Evolutionary conservation across 1,140 invertebrate species (phyloP), one percentile per base, ranked within the genome.

Genomic region (Monomorium pharaonis): DNA sequence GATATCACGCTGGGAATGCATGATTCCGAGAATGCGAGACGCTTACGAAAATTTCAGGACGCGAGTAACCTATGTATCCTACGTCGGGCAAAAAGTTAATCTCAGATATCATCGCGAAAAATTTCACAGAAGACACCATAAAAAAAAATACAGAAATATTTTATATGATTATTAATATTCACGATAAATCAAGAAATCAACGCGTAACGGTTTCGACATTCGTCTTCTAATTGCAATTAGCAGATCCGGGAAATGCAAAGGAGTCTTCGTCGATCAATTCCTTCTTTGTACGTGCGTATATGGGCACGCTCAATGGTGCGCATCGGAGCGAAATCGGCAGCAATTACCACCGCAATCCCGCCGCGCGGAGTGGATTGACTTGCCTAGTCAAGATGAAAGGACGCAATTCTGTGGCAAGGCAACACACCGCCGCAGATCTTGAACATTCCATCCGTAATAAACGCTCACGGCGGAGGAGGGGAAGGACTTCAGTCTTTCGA

Each of bases 291-390:
- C 56, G 51, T 10, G 24, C 27, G 33, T 42, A 16, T 33, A 86
- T 47, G 30, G 56, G 54, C 24, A 76, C 58, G 77, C 78, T 83
- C 30, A 51, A 60, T 72, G 44, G 67, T 88, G 89, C 84, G 86
- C 88, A 84, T 85, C 83, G 78, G 56, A 77, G 81, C 74, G 77
- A 85, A 88, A 89, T 92, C 87, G 85, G 76, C 83, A 90, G 89
- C 90, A 92, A 92, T 93, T 93, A 92, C 86, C 77, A 80, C 58
- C 69, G 83, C 85, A 88, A 92, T 92, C 84, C 86, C 84, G 51
- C 70, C 67, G 77, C 74, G 51, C 12, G 63, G 42, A 76, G 74
- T 76, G 84, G 33, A 86, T 88, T 83, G 80, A 62, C 24, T 58
- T 58, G 67, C 78, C 72, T 58, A 83, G 51, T 9, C 37, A 37